Conservation (phyloP, 2,888 invertebrate species). For the Heliconius cydno region DNA sequence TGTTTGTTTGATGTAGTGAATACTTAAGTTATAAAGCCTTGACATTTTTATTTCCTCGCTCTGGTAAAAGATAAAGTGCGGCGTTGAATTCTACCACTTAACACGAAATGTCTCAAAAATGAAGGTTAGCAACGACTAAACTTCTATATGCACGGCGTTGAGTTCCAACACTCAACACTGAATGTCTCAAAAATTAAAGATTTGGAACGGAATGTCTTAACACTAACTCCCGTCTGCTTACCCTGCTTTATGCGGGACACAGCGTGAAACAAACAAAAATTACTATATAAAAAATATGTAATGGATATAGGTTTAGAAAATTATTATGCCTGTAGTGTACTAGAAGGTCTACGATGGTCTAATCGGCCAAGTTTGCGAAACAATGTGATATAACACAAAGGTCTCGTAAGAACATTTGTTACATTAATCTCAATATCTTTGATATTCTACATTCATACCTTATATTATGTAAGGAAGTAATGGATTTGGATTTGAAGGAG, state of each 20-base stretch:
- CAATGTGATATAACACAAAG: slow-evolving; percentile 10
- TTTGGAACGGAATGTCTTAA: background rate
- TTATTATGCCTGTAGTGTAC: background rate
- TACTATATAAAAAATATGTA: background rate
- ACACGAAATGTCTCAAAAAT: background rate
- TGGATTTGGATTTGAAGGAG: background rate
- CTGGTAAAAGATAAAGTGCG: background rate
- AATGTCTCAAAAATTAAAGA: background rate
- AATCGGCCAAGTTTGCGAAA: slow-evolving; percentile 25
- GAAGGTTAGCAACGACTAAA: background rate
- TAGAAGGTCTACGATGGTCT: background rate
- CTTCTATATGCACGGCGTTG: background rate
- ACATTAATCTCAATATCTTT: slow-evolving; percentile 14
- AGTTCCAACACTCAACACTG: background rate
- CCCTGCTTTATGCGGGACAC: background rate
- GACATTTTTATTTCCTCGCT: background rate
- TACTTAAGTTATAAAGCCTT: too few species aligned
- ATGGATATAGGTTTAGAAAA: background rate
- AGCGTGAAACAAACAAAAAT: background rate
- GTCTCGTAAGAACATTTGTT: slow-evolving; percentile 13
- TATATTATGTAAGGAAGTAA: background rate
- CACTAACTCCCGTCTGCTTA: background rate
- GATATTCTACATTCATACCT: background rate
- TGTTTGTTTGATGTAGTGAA: background rate
- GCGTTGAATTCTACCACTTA: background rate